Evolutionary conservation across 2,797 vertebrate genomes (phyloP).

Genomic region (Miichthys miiuy): DNA sequence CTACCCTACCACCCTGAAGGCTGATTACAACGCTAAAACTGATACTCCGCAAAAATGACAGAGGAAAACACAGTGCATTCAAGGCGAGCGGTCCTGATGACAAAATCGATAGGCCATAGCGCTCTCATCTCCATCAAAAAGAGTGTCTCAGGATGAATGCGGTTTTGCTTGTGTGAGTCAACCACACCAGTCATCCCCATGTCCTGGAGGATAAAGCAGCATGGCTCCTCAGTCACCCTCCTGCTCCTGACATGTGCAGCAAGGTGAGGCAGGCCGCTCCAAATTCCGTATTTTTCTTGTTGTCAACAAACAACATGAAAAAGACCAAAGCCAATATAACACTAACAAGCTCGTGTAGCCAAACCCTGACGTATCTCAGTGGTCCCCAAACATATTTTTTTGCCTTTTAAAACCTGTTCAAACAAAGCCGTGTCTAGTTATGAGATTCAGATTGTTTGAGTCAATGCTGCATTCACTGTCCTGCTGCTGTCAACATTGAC

Average conservation of each 20-base stretch:
- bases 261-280: constrained; percentile 29
- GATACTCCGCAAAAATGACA: constrained; percentile 67
- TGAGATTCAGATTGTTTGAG: constrained; percentile 4
- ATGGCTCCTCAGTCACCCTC: constrained; percentile 28
- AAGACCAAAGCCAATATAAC: neutral
- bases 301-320: constrained; percentile 12
- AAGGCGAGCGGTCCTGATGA: constrained; percentile 64
- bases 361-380: neutral
- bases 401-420: constrained; percentile 1
- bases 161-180: constrained; percentile 58
- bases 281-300: constrained; percentile 9
- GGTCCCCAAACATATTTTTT: neutral
- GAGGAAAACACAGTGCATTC: constrained; percentile 59
- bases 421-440: neutral
- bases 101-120: constrained; percentile 73
- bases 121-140: constrained; percentile 74
- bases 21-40: constrained; percentile 69
- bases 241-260: constrained; percentile 38
- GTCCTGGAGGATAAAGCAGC: constrained; percentile 62
- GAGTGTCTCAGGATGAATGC: constrained; percentile 62
- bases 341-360: neutral
- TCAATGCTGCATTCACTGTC: neutral
- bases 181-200: constrained; percentile 65
- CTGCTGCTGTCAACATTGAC: neutral
- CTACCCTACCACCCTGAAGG: constrained; percentile 62